These are phyloP conservation scores for Decapterus maruadsi DNA, from an alignment of 2,797 vertebrate genomes.

Conservation along the genomic window DNA sequence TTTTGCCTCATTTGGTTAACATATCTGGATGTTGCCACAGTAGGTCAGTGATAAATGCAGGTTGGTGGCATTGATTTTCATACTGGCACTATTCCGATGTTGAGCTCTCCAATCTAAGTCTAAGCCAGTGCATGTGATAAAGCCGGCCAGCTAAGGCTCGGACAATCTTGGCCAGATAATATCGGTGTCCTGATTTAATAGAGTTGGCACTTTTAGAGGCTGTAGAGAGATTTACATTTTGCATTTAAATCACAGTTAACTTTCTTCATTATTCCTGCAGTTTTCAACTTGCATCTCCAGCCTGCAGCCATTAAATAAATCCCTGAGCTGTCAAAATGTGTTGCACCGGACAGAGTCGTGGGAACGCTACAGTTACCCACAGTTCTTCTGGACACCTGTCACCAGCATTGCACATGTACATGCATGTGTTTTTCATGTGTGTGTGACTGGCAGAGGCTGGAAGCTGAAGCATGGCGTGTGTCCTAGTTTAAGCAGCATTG, in stretches of 20 bases:
- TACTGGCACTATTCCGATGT: conserved; percentile 1
- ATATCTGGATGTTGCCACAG: conserved; percentile 10
- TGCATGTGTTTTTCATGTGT: background rate
- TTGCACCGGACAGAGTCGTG: background rate
- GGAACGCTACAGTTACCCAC: background rate
- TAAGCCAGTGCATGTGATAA: conserved; percentile 20
- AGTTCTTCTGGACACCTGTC: conserved; percentile 29
- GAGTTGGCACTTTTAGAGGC: background rate
- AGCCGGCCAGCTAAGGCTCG: background rate
- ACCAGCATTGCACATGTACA: background rate
- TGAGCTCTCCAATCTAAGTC: conserved; percentile 25
- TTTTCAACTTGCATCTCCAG: conserved; percentile 11
- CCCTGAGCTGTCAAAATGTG: conserved; percentile 4
- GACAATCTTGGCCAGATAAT: background rate
- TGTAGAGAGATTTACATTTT: conserved; percentile 4
- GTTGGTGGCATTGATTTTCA: conserved; percentile 33
- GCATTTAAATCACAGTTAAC: conserved; percentile 24
- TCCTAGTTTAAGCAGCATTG: conserved; percentile 5
- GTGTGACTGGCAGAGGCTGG: background rate
- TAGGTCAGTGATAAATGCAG: conserved; percentile 37
- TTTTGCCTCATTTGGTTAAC: conserved; percentile 12
- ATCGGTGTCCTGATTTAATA: conserved; percentile 14
- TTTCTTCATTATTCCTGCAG: conserved; percentile 14
- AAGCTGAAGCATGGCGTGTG: background rate
- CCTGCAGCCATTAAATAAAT: conserved; percentile 4